Evolutionary conservation across 2,888 invertebrate genomes (phyloP).

Genomic region (Idaea aversata): DNA sequence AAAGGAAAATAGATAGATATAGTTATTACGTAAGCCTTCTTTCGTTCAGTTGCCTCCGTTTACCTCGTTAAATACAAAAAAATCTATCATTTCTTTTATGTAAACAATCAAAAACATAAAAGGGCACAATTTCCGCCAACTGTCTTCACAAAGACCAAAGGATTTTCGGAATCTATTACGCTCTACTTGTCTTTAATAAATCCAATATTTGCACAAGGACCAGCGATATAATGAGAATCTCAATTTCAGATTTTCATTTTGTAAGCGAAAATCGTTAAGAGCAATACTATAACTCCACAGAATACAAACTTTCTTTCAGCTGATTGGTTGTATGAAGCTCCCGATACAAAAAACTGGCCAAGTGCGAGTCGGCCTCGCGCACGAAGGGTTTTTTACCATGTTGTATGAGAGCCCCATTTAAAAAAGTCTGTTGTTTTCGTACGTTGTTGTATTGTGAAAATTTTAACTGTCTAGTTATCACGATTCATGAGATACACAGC

Average conservation of each 20-base stretch:
- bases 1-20: too few species aligned
- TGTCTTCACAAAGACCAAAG: conserved; percentile 40
- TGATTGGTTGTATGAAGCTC: too few species aligned
- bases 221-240: conserved; percentile 16
- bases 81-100: background rate
- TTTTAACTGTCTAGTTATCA: too few species aligned
- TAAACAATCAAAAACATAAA: conserved; percentile 4
- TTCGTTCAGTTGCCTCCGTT: background rate
- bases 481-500: too few species aligned
- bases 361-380: too few species aligned
- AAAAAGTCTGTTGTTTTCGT: too few species aligned
- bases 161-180: conserved; percentile 49
- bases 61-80: background rate
- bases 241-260: conserved; percentile 1
- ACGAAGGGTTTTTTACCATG: too few species aligned
- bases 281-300: background rate
- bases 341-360: too few species aligned
- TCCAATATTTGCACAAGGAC: conserved; percentile 33
- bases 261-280: background rate
- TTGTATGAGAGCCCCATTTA: too few species aligned
- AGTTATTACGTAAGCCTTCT: background rate
- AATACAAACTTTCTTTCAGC: background rate
- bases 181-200: conserved; percentile 57
- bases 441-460: too few species aligned
- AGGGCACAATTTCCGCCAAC: conserved; percentile 32